Conservation (phyloP, 1,140 invertebrate genomes). For the Antheraea mylitta region DNA sequence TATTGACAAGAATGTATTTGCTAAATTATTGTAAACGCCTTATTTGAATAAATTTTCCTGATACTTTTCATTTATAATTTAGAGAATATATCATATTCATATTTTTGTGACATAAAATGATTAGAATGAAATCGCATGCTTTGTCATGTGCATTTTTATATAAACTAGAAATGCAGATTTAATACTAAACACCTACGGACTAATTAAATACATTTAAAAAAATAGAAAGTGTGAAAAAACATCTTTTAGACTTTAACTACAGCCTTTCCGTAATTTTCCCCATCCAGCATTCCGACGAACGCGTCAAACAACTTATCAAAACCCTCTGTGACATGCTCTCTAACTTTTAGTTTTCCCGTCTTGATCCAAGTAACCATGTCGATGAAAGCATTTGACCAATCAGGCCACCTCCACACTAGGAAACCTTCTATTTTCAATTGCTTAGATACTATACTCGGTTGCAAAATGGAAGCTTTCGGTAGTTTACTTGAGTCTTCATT, state of each 20-base stretch:
- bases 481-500: constrained; percentile 47
- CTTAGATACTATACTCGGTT: constrained; percentile 70
- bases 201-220: background rate
- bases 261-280: constrained; percentile 80
- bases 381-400: constrained; percentile 59
- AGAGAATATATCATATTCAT: too few relatives aligned
- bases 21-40: too few relatives aligned
- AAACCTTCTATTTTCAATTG: constrained; percentile 77
- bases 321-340: constrained; percentile 78
- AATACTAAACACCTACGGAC: background rate
- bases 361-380: constrained; percentile 72
- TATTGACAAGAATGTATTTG: too few relatives aligned
- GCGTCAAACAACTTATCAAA: constrained; percentile 80
- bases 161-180: background rate
- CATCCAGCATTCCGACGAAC: constrained; percentile 78
- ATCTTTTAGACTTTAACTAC: constrained; percentile 69
- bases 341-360: constrained; percentile 76
- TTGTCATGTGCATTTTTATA: background rate
- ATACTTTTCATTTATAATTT: too few relatives aligned
- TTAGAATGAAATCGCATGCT: background rate
- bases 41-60: too few relatives aligned
- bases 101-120: too few relatives aligned
- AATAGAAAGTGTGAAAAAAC: background rate
- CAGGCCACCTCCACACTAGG: constrained; percentile 34
- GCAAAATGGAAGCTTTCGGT: constrained; percentile 70